Conservation (phyloP, 1,140 invertebrate genomes). For the Neodiprion fabricii region DNA sequence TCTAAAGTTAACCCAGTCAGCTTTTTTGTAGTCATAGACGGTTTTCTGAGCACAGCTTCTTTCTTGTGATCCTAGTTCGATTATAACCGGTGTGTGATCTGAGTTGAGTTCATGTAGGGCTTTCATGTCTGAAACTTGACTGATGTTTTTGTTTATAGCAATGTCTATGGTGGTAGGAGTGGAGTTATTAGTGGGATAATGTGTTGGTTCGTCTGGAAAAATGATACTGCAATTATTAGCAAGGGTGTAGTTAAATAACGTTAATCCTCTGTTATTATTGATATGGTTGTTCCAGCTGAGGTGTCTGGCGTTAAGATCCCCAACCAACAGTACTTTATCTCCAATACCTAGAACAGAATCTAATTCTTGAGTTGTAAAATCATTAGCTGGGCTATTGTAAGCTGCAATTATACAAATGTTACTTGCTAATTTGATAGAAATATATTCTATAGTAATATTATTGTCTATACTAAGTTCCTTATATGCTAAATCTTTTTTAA, state of each 20-base stretch:
- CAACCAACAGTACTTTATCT: conserved; percentile 36
- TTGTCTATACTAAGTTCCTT: conserved; percentile 16
- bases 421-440: conserved; percentile 34
- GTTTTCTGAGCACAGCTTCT: conserved; percentile 11
- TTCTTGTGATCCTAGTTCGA: conserved; percentile 17
- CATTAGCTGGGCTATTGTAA: conserved; percentile 36
- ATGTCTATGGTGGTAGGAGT: conserved; percentile 38
- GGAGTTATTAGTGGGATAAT: conserved; percentile 32
- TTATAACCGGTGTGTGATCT: conserved; percentile 35
- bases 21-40: conserved; percentile 24
- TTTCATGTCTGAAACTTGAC: conserved; percentile 19
- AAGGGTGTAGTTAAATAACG: conserved; percentile 27
- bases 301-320: conserved; percentile 41
- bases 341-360: conserved; percentile 26
- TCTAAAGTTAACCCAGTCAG: conserved; percentile 26
- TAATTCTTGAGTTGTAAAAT: conserved; percentile 26
- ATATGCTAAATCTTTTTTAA: conserved; percentile 30
- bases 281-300: conserved; percentile 31
- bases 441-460: conserved; percentile 20
- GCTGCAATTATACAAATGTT: conserved; percentile 31
- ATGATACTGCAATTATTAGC: conserved; percentile 33
- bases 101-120: conserved; percentile 31
- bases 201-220: conserved; percentile 33
- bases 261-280: conserved; percentile 34
- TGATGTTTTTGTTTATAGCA: conserved; percentile 36